phyloP scores from a whole-genome alignment of 2,113 vertebrate species.

The Mionectes macconnelli region DNA sequence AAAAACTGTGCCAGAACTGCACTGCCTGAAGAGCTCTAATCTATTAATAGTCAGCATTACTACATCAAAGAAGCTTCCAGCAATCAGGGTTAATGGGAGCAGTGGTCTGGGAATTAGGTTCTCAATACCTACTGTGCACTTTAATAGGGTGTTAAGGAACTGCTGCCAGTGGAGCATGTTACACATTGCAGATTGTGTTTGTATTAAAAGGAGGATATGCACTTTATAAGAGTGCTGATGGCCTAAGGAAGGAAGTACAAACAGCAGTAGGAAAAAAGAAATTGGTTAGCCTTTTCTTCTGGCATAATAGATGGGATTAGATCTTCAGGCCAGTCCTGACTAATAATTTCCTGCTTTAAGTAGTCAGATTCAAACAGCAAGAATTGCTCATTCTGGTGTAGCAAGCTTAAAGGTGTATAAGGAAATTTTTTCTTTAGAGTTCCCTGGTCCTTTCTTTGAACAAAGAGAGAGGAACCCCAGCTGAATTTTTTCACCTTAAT shows the following conservation, averaged over 20 bases:
- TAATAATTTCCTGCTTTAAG: not conserved
- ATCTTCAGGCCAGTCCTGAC: not conserved
- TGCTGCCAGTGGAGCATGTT: not conserved
- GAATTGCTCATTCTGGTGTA: not conserved
- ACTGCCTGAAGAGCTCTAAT: not conserved
- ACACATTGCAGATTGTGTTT: not conserved
- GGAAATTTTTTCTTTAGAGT: not conserved
- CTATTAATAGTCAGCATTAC: not conserved
- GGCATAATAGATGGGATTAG: not conserved
- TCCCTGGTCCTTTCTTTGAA: not conserved
- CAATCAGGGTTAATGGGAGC: not conserved
- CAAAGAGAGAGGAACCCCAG: not conserved
- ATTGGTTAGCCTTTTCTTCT: not conserved
- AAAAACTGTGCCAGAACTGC: not conserved
- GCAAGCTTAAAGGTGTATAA: not conserved
- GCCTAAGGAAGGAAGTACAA: not conserved
- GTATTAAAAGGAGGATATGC: not conserved
- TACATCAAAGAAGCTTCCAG: not conserved
- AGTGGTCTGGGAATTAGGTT: not conserved
- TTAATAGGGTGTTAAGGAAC: not conserved
- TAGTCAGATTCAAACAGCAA: not conserved
- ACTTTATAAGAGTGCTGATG: not conserved
- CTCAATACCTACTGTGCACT: not conserved
- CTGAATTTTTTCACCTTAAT: not conserved
- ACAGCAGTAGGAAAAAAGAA: not conserved